Evolutionary conservation across 2,888 invertebrate genomes (phyloP), one percentile per base, ranked within the genome.

Genomic region (Agrotis exclamationis): DNA sequence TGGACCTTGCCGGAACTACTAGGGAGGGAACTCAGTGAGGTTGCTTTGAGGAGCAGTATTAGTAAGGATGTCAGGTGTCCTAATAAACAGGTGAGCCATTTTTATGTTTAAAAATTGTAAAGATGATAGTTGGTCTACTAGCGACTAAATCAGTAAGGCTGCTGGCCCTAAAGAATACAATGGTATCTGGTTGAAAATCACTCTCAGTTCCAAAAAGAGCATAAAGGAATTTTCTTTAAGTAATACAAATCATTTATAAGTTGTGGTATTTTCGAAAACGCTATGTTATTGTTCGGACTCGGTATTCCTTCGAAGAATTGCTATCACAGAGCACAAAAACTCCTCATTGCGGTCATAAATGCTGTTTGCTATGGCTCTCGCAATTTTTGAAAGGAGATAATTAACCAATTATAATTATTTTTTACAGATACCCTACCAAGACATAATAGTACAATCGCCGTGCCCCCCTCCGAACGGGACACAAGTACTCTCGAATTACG

Each of bases 381-480:
- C 1, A 11, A 39, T 39, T 39, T 11, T 7, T 7, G 33, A 33
- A 33, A 33, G 33, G 33, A 33, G 33, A 7, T 33, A 6, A 33
- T 33, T 2, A 39, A 39, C 39, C 2, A 39, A 39, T 11, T 11
- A 11, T 11, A 39, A 39, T 39, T 39, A 39, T 90, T 79, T 74
- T 6, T 84, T 81, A 56, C 97, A 99, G 97, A 97, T 98, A 76
- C 98, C 98, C 20, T 97, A 98, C 87, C 98, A 98, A 93, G 98
- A 98, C 88, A 98, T 98, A 79, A 99, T 99, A 87, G 98, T 98
- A 44, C 98, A 98, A 90, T 97, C 98, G 53, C 97, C 98, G 20
- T 98, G 98, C 89, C 98, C 98, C 6, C 97, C 97, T 5, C 98
- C 98, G 1, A 98, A 98, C 89, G 98, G 98, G 51, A 97, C 97